These are phyloP conservation scores for Nycticebus coucang DNA, from an alignment of 2,113 vertebrate species.

Conservation along the genomic window DNA sequence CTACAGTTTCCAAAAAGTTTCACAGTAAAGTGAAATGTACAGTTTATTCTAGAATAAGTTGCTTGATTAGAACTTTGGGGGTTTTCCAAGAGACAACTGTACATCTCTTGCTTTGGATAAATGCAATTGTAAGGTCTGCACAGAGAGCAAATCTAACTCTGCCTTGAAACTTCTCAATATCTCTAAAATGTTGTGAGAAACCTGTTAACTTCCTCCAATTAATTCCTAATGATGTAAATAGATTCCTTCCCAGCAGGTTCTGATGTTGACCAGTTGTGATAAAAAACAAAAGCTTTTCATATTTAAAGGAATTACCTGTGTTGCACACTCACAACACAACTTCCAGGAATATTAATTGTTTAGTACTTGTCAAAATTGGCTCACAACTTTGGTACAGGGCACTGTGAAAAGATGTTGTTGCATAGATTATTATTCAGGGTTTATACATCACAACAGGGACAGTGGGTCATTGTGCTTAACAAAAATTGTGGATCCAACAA, in stretches of 20 bases:
- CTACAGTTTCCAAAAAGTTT: conserved; percentile 30
- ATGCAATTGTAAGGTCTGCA: conserved; percentile 28
- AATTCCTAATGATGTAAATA: not conserved
- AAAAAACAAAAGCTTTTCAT: conserved; percentile 5
- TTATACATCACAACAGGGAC: not conserved
- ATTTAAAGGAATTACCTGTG: not conserved
- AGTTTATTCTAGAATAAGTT: conserved; percentile 28
- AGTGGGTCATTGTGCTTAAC: not conserved
- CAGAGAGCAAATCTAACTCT: not conserved
- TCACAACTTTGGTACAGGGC: not conserved
- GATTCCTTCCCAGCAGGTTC: not conserved
- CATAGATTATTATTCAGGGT: not conserved
- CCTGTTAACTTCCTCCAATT: conserved; percentile 33
- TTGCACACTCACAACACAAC: not conserved
- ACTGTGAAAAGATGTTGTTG: conserved; percentile 21
- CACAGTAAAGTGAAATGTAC: conserved; percentile 42
- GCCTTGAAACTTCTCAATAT: not conserved
- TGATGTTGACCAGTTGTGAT: not conserved
- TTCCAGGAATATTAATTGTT: conserved; percentile 6
- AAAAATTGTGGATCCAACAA: not conserved
- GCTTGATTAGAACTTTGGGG: not conserved
- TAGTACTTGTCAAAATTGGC: not conserved
- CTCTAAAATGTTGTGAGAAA: conserved; percentile 3
- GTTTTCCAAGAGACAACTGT: not conserved
- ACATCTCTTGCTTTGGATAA: not conserved